These are phyloP conservation scores for Mionectes olivaceus DNA, from an alignment of 2,797 vertebrate genomes.

Conservation along the genomic window DNA sequence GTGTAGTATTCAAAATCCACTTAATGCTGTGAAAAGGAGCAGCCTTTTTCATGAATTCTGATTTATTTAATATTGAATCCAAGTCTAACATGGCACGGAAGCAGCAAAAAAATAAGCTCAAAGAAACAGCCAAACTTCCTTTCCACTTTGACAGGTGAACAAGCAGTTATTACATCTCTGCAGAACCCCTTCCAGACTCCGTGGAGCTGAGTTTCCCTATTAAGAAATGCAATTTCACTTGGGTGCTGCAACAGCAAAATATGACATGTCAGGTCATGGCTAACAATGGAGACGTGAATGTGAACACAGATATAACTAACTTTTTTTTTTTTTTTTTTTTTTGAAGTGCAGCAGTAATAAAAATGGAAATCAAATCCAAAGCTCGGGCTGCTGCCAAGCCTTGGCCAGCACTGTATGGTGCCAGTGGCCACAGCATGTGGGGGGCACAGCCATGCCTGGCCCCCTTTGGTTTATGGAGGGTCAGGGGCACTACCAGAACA, in stretches of 20 bases:
- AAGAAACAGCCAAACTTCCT: constrained; percentile 51
- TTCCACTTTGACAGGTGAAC: constrained; percentile 23
- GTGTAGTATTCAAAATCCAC: constrained; percentile 39
- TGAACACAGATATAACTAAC: background rate
- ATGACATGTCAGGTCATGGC: background rate
- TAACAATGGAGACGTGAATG: background rate
- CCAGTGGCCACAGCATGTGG: background rate
- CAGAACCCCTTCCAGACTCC: background rate
- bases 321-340: background rate
- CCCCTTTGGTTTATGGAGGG: background rate
- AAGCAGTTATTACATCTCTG: constrained; percentile 32
- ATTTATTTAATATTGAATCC: constrained; percentile 53
- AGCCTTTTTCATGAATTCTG: constrained; percentile 39
- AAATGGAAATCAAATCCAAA: constrained; percentile 49
- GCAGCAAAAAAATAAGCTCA: constrained; percentile 9
- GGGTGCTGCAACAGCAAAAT: constrained; percentile 4
- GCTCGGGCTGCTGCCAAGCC: background rate
- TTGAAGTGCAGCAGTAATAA: background rate
- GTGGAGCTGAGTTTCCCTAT: background rate
- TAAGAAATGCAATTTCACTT: constrained; percentile 49
- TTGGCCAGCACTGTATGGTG: background rate
- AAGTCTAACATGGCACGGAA: constrained; percentile 7
- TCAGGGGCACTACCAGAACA: too few species aligned
- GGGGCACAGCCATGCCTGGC: background rate
- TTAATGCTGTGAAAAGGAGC: constrained; percentile 62